A percentile compares a stretch with the other conserved stretches of the same genome.
Evolutionary conservation across 1,140 invertebrate species (phyloP).

Genomic region (Psilanteris sp.): DNA sequence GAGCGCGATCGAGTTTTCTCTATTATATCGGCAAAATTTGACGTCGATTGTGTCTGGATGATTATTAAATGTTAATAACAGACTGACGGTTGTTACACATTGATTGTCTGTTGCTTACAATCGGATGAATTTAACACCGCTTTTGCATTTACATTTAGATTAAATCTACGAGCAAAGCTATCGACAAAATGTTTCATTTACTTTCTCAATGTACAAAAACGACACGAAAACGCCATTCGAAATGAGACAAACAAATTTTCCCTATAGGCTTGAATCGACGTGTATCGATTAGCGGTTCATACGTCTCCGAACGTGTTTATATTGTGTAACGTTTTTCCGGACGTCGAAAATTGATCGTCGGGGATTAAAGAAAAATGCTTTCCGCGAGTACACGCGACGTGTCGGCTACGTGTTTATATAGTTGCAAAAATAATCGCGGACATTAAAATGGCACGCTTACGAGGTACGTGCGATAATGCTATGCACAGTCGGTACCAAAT

Average conservation of each 20-base stretch:
- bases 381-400: constrained; percentile 4
- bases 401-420: neutral
- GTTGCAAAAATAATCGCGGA: neutral
- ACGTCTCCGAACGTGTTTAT: constrained; percentile 33
- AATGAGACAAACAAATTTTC: constrained; percentile 35
- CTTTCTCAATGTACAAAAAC: constrained; percentile 5
- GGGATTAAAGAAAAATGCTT: constrained; percentile 40
- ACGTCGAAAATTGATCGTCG: constrained; percentile 42
- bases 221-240: constrained; percentile 29
- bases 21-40: too few relatives aligned
- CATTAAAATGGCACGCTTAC: too few relatives aligned
- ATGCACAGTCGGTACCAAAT: too few relatives aligned
- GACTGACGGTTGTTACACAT: too few relatives aligned
- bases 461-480: too few relatives aligned
- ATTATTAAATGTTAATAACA: too few relatives aligned
- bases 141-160: too few relatives aligned
- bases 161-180: too few relatives aligned
- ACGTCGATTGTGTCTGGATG: too few relatives aligned
- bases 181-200: constrained; percentile 14
- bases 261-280: constrained; percentile 34
- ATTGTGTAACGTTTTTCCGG: constrained; percentile 44
- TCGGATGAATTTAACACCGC: too few relatives aligned
- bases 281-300: constrained; percentile 46
- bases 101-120: too few relatives aligned
- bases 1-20: too few relatives aligned